Conservation (phyloP, 2,113 vertebrate genomes). For the Anhinga rufa region DNA sequence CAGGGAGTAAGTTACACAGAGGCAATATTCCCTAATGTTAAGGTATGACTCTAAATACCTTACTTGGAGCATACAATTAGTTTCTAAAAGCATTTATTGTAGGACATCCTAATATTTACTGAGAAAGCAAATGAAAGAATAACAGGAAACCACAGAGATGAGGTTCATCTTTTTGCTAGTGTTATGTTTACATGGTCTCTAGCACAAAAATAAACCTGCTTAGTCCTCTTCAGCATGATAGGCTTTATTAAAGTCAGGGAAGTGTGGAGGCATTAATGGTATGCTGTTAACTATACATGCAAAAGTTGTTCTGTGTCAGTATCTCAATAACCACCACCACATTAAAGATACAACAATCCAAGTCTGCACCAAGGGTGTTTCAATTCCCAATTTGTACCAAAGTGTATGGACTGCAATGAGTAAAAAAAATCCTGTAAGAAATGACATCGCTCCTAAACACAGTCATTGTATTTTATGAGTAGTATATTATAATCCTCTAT, state of each 20-base stretch:
- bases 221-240: not conserved
- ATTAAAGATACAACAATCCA: not conserved
- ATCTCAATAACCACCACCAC: not conserved
- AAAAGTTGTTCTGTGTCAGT: not conserved
- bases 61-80: not conserved
- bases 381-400: not conserved
- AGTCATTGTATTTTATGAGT: not conserved
- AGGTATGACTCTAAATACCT: not conserved
- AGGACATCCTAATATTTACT: not conserved
- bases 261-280: not conserved
- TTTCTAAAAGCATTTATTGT: not conserved
- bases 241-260: not conserved
- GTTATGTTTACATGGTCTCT: not conserved
- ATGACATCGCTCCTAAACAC: not conserved
- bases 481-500: not conserved
- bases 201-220: not conserved
- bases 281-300: not conserved
- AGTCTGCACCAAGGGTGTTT: not conserved
- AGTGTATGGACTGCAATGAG: not conserved
- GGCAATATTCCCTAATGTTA: not conserved
- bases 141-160: not conserved
- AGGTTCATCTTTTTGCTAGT: not conserved
- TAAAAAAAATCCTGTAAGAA: not conserved
- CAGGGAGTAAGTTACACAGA: not conserved
- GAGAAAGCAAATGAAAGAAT: not conserved